Base-by-base conservation (phyloP, 2,888 invertebrate genomes). In the Drosophila basisetae region DNA sequence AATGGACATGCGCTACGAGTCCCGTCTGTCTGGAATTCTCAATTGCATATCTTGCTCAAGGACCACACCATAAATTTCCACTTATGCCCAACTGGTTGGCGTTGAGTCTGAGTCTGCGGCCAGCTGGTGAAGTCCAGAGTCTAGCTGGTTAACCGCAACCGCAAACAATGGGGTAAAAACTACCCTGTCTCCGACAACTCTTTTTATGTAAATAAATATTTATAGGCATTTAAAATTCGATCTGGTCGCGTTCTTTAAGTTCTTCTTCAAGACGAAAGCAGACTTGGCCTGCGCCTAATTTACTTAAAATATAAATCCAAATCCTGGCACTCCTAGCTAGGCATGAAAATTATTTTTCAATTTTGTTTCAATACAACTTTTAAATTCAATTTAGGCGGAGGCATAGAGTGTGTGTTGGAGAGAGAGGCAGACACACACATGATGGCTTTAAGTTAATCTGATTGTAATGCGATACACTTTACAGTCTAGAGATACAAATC, bases 401-500 rank as follows among this genome's bases (percentile, higher is more conserved):
- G 7, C 1, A 9, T 16, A 16, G 16, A 4, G 16, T 25, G 47
- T 4, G 25, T 47, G 16, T 47, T 25, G 37, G 2, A 18, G 18
- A 18, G 41, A 9, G n/a, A 33, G 37, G 0, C 11, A 9, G 37
- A 47, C 62, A 58, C 47, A 58, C 75, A 73, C 61, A 71, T 61
- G 82, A 73, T 73, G 85, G 87, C 87, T 82, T 86, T 78, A 82
- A 83, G 83, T 87, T 86, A 86, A 86, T 86, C 85, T 85, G 85
- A 86, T 86, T 86, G 85, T 87, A 86, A 86, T 86, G 75, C 85
- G 85, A 86, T 87, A 86, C 87, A 86, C 85, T 86, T 85, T 85
- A 77, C 87, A 86, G 85, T 86, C 80, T 83, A 55, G 62, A 87
- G 87, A 86, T 86, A 86, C 82, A 86, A 86, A 88, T 88, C 88